Percentiles rank a stretch among this genome's conserved stretches.
These are phyloP conservation scores for Lepisosteus osseus DNA, from an alignment of 2,113 vertebrate genomes.

Conservation along the genomic window DNA sequence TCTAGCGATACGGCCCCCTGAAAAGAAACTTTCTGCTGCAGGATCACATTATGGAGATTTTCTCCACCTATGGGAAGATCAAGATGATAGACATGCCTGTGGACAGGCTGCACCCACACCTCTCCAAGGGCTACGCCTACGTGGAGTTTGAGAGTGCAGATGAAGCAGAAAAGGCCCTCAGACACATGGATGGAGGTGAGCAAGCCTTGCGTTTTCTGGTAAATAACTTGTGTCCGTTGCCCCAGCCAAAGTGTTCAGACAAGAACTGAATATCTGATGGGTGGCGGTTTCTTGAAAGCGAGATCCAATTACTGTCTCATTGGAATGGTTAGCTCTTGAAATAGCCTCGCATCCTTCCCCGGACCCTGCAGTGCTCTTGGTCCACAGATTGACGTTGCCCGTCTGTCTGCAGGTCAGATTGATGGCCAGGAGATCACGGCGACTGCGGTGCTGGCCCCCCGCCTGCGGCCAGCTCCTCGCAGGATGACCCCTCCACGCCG, in stretches of 20 bases:
- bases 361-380: not conserved
- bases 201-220: not conserved
- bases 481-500: slow-evolving; percentile 83
- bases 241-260: too few species aligned
- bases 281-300: too few species aligned
- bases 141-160: slow-evolving; percentile 89
- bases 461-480: slow-evolving; percentile 71
- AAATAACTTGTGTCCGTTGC: too few species aligned
- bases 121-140: slow-evolving; percentile 90
- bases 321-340: too few species aligned
- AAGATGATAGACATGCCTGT: slow-evolving; percentile 96
- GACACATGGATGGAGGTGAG: slow-evolving; percentile 96
- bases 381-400: not conserved
- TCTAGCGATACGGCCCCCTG: too few species aligned
- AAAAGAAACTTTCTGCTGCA: slow-evolving; percentile 32
- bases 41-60: slow-evolving; percentile 98
- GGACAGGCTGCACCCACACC: slow-evolving; percentile 84
- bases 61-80: slow-evolving; percentile 91
- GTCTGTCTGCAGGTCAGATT: slow-evolving; percentile 78
- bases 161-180: slow-evolving; percentile 91
- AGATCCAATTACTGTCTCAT: too few species aligned
- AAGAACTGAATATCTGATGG: too few species aligned
- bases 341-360: not conserved
- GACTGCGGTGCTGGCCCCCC: slow-evolving; percentile 82
- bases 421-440: slow-evolving; percentile 96